Evolutionary conservation across 1,140 invertebrate genomes (phyloP).

Genomic region (Bombus vancouverensis): DNA sequence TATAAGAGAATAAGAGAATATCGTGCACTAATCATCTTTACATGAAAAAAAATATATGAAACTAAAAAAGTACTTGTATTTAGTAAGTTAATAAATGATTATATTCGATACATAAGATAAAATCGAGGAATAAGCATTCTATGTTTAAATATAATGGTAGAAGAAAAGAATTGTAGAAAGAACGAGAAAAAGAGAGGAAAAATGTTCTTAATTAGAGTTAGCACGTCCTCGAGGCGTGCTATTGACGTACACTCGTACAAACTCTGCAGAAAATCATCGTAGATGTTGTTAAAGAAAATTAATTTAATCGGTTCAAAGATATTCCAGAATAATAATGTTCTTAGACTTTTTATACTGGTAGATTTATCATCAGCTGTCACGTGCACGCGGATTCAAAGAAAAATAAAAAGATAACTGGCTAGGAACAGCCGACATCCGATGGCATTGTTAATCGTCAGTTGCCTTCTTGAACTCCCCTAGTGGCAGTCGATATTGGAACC

Average conservation of each 20-base stretch:
- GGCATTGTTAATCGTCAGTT: conserved; percentile 64
- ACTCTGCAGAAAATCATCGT: neutral
- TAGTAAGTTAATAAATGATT: conserved; percentile 73
- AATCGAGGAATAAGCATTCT: conserved; percentile 69
- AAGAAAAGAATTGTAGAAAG: neutral
- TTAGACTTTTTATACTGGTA: conserved; percentile 5
- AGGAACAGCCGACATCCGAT: conserved; percentile 42
- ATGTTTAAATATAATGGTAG: conserved; percentile 61
- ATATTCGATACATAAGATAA: conserved; percentile 72
- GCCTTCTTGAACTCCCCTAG: conserved; percentile 75
- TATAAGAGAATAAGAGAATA: conserved; percentile 32
- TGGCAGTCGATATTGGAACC: conserved; percentile 73
- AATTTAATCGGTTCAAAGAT: conserved; percentile 47
- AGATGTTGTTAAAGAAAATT: conserved; percentile 18
- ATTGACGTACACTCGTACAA: neutral
- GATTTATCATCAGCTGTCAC: conserved; percentile 52
- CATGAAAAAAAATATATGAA: neutral
- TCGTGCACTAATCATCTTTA: conserved; percentile 14
- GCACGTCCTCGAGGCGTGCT: conserved; percentile 15
- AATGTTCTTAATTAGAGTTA: conserved; percentile 21
- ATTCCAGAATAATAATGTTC: conserved; percentile 41
- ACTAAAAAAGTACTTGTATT: conserved; percentile 68
- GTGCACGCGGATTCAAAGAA: conserved; percentile 40
- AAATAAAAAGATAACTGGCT: conserved; percentile 53
- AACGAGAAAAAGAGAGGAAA: neutral